phyloP scores from a whole-genome alignment of 2,797 vertebrate genomes.

The Danio choprae region DNA sequence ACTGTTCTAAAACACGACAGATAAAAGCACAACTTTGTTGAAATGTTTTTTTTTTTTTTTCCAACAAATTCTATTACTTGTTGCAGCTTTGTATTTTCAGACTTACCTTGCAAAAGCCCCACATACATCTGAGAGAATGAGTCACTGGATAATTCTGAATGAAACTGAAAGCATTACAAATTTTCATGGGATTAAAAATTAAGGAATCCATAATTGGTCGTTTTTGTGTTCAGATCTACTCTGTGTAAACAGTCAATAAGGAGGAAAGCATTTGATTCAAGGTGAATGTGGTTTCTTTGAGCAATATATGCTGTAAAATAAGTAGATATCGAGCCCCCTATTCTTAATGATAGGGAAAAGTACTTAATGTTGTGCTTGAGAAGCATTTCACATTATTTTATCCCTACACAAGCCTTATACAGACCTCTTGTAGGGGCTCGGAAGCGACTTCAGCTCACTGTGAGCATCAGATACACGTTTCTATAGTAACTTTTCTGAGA shows the following conservation, averaged over 20 bases:
- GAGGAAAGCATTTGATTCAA: not conserved
- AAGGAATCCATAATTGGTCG: not conserved
- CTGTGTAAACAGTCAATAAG: not conserved
- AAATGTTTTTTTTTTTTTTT: not conserved
- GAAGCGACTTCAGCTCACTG: not conserved
- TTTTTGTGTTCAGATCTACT: not conserved
- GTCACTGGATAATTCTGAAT: not conserved
- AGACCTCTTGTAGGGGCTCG: not conserved
- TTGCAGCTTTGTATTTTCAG: slow-evolving; percentile 13
- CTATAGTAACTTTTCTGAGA: slow-evolving; percentile 59
- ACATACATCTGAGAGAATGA: not conserved
- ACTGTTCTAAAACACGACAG: slow-evolving; percentile 2
- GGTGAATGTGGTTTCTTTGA: not conserved
- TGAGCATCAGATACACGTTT: slow-evolving; percentile 36
- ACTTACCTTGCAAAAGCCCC: not conserved
- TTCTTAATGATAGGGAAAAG: not conserved
- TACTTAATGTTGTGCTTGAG: not conserved
- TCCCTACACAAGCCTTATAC: slow-evolving; percentile 8
- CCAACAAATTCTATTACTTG: not conserved
- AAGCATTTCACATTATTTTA: not conserved
- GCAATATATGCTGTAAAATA: slow-evolving; percentile 12
- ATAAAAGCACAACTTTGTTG: slow-evolving; percentile 2
- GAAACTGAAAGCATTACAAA: not conserved
- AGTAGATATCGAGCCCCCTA: not conserved
- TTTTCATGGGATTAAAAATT: not conserved